Conservation (phyloP, 2,113 vertebrate genomes). For the Malurus alboscapulatus region DNA sequence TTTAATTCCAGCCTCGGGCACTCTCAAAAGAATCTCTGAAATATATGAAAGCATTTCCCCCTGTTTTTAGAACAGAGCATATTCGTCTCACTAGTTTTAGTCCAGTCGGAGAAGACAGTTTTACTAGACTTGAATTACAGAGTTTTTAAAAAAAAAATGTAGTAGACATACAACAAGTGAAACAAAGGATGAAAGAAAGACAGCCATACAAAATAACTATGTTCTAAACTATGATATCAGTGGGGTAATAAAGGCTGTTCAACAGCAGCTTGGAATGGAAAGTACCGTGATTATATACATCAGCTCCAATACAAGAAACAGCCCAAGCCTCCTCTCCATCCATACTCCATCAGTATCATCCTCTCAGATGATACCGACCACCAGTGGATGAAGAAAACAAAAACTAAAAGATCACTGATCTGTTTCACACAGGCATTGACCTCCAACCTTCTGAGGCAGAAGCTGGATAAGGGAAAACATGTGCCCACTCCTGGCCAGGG, state of each 20-base stretch:
- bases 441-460: neutral
- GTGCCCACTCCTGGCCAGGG: neutral
- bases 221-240: neutral
- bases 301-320: neutral
- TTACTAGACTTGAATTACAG: neutral
- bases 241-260: neutral
- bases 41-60: neutral
- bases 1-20: neutral
- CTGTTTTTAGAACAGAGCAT: neutral
- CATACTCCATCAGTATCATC: no score
- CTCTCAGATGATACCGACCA: neutral
- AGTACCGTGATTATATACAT: neutral
- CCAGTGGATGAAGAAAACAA: neutral
- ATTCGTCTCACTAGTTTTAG: neutral
- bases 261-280: neutral
- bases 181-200: neutral
- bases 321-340: neutral
- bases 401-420: neutral
- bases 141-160: neutral
- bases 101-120: neutral
- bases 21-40: neutral
- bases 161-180: neutral
- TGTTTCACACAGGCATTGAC: neutral
- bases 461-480: fast-evolving
- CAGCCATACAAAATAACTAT: neutral